Evolutionary conservation across 1,140 invertebrate species (phyloP).

Genomic region (Monomorium pharaonis): DNA sequence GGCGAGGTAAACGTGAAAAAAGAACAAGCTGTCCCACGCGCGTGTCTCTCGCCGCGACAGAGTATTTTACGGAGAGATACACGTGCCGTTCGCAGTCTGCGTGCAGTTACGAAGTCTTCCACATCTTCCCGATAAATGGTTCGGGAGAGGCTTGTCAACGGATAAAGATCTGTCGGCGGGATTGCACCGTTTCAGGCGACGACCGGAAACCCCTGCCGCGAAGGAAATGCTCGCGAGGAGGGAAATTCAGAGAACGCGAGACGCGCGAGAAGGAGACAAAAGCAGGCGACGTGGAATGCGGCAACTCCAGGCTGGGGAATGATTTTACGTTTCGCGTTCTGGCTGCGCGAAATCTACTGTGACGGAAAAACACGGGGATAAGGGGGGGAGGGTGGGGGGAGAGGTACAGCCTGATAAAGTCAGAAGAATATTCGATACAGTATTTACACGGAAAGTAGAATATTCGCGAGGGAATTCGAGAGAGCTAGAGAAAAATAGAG

Average conservation of each 20-base stretch:
- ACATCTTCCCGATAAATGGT: conserved; percentile 1
- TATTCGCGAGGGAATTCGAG: background rate
- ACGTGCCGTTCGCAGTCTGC: conserved; percentile 18
- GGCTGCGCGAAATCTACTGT: background rate
- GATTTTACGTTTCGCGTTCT: background rate
- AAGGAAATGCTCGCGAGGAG: background rate
- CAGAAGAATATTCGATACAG: conserved; percentile 4
- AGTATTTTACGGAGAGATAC: background rate
- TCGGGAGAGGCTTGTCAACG: background rate
- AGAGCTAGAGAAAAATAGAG: background rate
- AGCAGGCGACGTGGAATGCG: background rate
- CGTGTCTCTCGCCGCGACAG: background rate
- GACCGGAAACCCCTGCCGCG: conserved; percentile 9
- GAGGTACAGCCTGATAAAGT: background rate
- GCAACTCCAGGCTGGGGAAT: background rate
- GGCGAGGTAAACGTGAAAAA: background rate
- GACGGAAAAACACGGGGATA: conserved; percentile 1
- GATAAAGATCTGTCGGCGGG: background rate
- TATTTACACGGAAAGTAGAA: background rate
- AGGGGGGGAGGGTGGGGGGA: too few relatives aligned
- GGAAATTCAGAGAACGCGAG: conserved; percentile 10
- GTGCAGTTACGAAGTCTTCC: background rate
- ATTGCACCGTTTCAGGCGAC: background rate
- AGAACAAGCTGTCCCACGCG: background rate
- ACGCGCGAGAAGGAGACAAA: background rate